Percentiles rank a stretch among this genome's conserved stretches.
These are phyloP conservation scores for Chouioia cunea DNA, from an alignment of 2,888 invertebrate species.

Conservation along the genomic window DNA sequence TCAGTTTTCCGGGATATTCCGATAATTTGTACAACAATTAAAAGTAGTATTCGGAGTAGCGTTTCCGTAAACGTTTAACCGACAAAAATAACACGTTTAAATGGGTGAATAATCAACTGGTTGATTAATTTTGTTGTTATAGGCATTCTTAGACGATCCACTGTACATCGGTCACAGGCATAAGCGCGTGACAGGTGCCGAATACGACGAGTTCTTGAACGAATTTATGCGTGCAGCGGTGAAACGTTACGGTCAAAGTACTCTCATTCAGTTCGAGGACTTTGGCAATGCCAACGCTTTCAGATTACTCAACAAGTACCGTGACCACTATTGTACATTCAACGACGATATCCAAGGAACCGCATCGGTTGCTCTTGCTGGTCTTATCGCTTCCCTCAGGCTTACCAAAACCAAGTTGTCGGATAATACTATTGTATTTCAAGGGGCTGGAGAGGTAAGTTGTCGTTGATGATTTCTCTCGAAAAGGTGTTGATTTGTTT, in stretches of 20 bases:
- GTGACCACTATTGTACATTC: conserved; percentile 91
- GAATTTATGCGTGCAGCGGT: conserved; percentile 97
- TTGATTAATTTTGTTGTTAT: conserved; percentile 46
- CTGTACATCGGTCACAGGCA: conserved; percentile 95
- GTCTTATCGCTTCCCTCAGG: conserved; percentile 87
- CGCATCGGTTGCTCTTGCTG: conserved; percentile 95
- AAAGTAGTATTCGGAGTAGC: no score
- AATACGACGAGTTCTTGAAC: conserved; percentile 94
- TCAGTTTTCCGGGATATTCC: no score
- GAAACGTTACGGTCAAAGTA: conserved; percentile 85
- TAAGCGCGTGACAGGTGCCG: conserved; percentile 82
- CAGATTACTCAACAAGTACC: conserved; percentile 89
- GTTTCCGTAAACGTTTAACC: no score
- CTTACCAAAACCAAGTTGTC: conserved; percentile 85
- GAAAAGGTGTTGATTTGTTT: neutral
- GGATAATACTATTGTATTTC: conserved; percentile 91
- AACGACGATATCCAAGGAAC: conserved; percentile 99
- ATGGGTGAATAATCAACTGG: no score
- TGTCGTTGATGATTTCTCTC: neutral
- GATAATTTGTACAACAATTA: no score
- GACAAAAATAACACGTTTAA: no score
- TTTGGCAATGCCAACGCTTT: conserved; percentile 99
- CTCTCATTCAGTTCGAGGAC: conserved; percentile 96
- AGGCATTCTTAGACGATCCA: conserved; percentile 89
- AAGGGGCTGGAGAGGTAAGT: conserved; percentile 94